Evolutionary conservation across 2,113 vertebrate species (phyloP).

Genomic region (Clupea harengus): DNA sequence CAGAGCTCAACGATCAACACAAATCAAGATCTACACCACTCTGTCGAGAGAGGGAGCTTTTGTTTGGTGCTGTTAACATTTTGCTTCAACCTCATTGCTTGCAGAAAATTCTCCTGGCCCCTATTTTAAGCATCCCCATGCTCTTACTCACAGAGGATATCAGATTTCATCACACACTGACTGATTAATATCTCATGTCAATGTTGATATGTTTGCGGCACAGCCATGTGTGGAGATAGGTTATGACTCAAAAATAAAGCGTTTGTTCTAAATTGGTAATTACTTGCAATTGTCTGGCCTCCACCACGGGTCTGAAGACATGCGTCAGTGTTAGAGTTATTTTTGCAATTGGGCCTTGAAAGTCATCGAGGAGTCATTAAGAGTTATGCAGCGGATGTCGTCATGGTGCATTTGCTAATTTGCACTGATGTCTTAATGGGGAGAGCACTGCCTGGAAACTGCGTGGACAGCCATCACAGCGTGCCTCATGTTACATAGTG

Average conservation of each 20-base stretch:
- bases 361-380: conserved; percentile 37
- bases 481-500: conserved; percentile 21
- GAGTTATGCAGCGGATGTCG: conserved; percentile 32
- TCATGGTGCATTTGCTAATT: conserved; percentile 46
- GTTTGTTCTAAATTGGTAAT: not conserved
- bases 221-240: not conserved
- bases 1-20: conserved; percentile 37
- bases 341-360: conserved; percentile 13
- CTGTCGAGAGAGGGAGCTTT: not conserved
- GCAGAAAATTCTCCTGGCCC: not conserved
- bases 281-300: conserved; percentile 32
- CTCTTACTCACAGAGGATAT: not conserved
- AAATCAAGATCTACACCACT: conserved; percentile 20
- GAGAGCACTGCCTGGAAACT: conserved; percentile 7
- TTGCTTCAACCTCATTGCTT: not conserved
- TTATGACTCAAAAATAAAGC: not conserved
- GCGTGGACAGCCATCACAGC: conserved; percentile 27
- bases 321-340: not conserved
- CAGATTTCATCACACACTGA: not conserved
- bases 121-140: not conserved
- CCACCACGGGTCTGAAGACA: conserved; percentile 6
- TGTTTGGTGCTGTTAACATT: not conserved
- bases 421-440: conserved; percentile 45
- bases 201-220: not conserved
- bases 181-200: not conserved